Evolutionary conservation across 2,888 invertebrate genomes (phyloP), one percentile per base, ranked within the genome.

Genomic region (Mamestra brassicae): DNA sequence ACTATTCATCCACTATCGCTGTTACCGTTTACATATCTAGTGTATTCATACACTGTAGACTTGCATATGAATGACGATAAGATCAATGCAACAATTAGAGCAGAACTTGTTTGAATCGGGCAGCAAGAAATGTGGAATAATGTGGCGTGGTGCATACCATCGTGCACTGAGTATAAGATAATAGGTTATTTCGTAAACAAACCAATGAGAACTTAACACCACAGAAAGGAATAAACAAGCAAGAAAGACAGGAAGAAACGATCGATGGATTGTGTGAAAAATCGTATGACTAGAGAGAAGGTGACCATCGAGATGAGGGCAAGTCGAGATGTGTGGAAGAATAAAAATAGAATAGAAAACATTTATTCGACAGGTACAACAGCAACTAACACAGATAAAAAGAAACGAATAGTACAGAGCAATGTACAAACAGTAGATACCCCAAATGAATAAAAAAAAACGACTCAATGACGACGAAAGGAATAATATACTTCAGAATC

Each of bases 81-180:
- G 55, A 81, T 67, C 63, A n/a, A 84, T 81, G 50, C 26, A 26
- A 36, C 47, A 54, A 64, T 17, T 74, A n/a, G 81, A 80, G 81
- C 85, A 70, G 15, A 71, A 68, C 72, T 2, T 52, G 26, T 66
- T 62, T 34, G 42, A 45, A 26, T 26, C n/a, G 8, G 13, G 1
- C n/a, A 61, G 17, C 3, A 62, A 78, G 62, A 78, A 78, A 58
- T 66, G 36, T 50, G 26, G 36, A 50, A 63, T 58, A 26, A 6
- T 55, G 10, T 66, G 42, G 15, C 17, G 11, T 65, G 4, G 54
- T 60, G 54, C 36, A 72, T 38, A 1, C 36, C 17, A 61, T 42
- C 34, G 38, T 26, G 38, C 38, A 7, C 36, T 13, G 34, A 10
- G 8, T 26, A 11, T 26, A 61, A 42, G 2, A 61, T n/a, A 42